Conservation (phyloP, 2,113 vertebrate species). For the Rhinoderma darwinii region DNA sequence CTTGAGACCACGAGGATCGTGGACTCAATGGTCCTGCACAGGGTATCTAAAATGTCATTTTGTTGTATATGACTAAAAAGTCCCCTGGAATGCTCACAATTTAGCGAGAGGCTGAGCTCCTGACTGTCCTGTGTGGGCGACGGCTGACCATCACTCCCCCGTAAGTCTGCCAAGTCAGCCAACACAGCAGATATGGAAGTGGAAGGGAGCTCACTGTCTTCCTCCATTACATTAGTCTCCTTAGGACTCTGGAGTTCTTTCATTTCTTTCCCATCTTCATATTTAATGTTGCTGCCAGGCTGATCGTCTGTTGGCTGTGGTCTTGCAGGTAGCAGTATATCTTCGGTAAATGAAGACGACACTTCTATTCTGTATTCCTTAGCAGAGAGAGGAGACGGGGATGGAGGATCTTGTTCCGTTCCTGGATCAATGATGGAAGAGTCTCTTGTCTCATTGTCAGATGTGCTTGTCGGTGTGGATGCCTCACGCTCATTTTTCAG, state of each 20-base stretch:
- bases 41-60: conserved; percentile 93
- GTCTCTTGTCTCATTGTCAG: conserved; percentile 96
- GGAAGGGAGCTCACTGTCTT: conserved; percentile 81
- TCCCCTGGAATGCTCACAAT: conserved; percentile 84
- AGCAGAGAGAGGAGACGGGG: conserved; percentile 80
- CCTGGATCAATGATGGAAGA: conserved; percentile 98
- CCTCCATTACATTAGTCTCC: conserved; percentile 73
- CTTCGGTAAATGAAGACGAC: conserved; percentile 83
- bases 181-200: conserved; percentile 78
- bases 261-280: conserved; percentile 78
- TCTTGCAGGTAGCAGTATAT: conserved; percentile 71
- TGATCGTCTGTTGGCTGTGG: conserved; percentile 73
- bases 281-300: conserved; percentile 68
- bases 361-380: conserved; percentile 91
- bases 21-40: conserved; percentile 95
- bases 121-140: conserved; percentile 78
- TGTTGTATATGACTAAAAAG: conserved; percentile 80
- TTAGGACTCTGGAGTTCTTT: conserved; percentile 77
- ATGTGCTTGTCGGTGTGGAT: conserved; percentile 92
- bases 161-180: conserved; percentile 80
- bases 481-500: conserved; percentile 85
- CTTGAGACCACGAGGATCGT: conserved; percentile 91
- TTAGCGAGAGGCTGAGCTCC: conserved; percentile 74
- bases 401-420: conserved; percentile 94
- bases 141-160: conserved; percentile 79